These are phyloP conservation scores for Ophion slaviceki DNA, from an alignment of 2,888 invertebrate genomes.

Conservation along the genomic window DNA sequence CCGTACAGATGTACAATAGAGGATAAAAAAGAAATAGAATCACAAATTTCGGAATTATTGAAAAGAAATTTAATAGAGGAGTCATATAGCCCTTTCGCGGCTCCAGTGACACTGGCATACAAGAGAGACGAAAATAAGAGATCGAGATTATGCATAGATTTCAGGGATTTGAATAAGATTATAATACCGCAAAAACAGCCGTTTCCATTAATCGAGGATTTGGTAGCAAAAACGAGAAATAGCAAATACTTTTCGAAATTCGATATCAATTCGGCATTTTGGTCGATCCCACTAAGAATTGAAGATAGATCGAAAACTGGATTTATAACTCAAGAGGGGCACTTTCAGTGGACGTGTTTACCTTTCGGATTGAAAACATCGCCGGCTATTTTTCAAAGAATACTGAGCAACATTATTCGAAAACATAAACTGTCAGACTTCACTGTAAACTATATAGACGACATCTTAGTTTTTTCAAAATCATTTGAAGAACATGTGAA, in stretches of 20 bases:
- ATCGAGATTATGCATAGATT: conserved; percentile 51
- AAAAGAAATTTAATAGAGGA: conserved; percentile 46
- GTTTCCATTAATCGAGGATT: conserved; percentile 65
- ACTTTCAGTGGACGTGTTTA: conserved; percentile 46
- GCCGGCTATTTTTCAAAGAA: conserved; percentile 60
- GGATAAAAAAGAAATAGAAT: conserved; percentile 49
- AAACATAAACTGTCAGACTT: conserved; percentile 49
- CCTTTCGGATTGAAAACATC: conserved; percentile 53
- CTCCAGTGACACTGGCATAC: conserved; percentile 51
- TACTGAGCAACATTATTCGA: conserved; percentile 56
- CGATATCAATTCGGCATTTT: conserved; percentile 66
- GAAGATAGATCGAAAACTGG: conserved; percentile 60
- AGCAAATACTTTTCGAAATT: conserved; percentile 58
- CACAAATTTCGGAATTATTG: conserved; percentile 9
- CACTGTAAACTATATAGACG: conserved; percentile 56
- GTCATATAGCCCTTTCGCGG: conserved; percentile 54
- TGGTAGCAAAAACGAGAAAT: conserved; percentile 63
- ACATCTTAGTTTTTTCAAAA: conserved; percentile 55
- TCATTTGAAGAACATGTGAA: conserved; percentile 48
- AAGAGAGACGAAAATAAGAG: conserved; percentile 51
- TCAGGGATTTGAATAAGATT: conserved; percentile 48
- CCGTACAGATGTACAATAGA: conserved; percentile 51
- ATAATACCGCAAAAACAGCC: conserved; percentile 64
- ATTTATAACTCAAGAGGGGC: conserved; percentile 8
- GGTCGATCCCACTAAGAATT: conserved; percentile 58